Evolutionary conservation across 2,797 vertebrate genomes (phyloP).

Genomic region (Premnoplex brunnescens): DNA sequence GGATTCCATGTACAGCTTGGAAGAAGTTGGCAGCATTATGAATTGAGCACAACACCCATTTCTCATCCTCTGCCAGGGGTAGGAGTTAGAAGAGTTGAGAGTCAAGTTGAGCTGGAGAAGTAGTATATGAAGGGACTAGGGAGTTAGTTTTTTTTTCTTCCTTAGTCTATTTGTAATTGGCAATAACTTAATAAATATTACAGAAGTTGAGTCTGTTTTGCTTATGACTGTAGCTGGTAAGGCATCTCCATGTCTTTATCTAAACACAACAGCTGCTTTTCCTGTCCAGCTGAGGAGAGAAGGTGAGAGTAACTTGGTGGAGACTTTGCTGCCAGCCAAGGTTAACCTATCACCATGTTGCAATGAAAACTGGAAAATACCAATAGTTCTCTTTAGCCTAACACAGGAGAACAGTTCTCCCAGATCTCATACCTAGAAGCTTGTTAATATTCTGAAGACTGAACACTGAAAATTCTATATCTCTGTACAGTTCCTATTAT

Average conservation of each 20-base stretch:
- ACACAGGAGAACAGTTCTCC: background rate
- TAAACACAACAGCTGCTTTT: background rate
- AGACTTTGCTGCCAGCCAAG: background rate
- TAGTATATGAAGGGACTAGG: rapidly evolving
- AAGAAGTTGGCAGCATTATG: rapidly evolving
- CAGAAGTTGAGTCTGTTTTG: background rate
- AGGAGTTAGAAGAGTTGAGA: background rate
- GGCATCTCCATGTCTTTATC: background rate
- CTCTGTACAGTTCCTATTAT: background rate
- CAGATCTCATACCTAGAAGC: background rate
- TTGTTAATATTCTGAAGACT: background rate
- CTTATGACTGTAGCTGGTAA: background rate
- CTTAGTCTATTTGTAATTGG: background rate
- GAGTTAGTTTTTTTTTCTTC: background rate
- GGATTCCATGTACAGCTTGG: background rate
- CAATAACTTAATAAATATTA: background rate
- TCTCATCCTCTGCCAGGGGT: rapidly evolving
- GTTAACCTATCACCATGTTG: background rate
- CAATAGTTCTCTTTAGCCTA: background rate
- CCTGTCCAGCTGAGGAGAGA: background rate
- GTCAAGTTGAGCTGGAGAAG: background rate
- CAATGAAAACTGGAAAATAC: background rate
- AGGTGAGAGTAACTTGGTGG: background rate
- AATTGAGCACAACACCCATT: background rate
- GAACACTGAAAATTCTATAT: background rate